Conservation (phyloP, 2,113 vertebrate genomes). For the Casuarius casuarius region DNA sequence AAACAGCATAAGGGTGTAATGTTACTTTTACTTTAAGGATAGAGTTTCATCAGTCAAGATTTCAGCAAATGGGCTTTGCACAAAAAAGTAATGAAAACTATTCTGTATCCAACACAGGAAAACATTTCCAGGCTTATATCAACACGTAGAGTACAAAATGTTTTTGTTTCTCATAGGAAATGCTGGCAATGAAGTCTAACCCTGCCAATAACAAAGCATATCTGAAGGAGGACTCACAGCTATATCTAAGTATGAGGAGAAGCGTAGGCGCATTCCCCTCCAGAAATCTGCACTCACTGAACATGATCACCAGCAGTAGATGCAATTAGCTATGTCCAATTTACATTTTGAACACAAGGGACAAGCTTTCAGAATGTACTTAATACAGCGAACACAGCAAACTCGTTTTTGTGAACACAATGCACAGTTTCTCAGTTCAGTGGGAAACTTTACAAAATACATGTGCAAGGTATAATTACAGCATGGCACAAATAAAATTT, state of each 20-base stretch:
- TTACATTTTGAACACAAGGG: constrained; percentile 57
- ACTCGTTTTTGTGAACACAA: constrained; percentile 17
- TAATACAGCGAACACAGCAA: constrained; percentile 41
- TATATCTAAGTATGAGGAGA: not conserved
- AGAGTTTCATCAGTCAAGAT: not conserved
- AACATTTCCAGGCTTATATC: not conserved
- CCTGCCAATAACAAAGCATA: not conserved
- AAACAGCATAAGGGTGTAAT: not conserved
- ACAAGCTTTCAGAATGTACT: constrained; percentile 11
- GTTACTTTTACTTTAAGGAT: not conserved
- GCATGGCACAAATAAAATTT: constrained; percentile 38
- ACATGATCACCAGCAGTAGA: not conserved
- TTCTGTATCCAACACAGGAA: not conserved
- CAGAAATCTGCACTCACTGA: constrained; percentile 17
- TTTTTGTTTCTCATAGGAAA: not conserved
- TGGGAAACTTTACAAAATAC: constrained; percentile 40
- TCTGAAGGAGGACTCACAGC: constrained; percentile 21
- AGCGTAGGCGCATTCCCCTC: not conserved
- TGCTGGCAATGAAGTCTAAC: not conserved
- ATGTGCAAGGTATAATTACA: constrained; percentile 34
- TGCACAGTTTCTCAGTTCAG: constrained; percentile 13
- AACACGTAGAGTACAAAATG: not conserved
- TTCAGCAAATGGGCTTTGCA: not conserved
- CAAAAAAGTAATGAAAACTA: not conserved
- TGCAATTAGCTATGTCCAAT: constrained; percentile 59